Base-by-base conservation (phyloP, 2,797 vertebrate genomes). In the Neosalanx taihuensis region DNA sequence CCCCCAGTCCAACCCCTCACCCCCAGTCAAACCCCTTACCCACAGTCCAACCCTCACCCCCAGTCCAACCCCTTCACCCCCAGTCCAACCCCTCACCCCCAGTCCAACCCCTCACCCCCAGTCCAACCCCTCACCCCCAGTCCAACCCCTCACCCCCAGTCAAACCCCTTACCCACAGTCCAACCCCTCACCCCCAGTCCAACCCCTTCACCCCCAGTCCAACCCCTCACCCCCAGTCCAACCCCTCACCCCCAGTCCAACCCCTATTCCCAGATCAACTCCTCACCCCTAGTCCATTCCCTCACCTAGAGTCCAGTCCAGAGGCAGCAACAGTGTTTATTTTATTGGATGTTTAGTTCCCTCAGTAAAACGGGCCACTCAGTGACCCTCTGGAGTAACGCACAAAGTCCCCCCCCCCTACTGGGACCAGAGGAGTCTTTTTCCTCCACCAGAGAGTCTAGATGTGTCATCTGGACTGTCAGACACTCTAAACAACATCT, bases 401-500 rank as follows among this genome's bases (percentile, higher is more conserved):
- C 67, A 80, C 76, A 82, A 76, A 70, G 69, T 72, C 67, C 57
- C 59, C 33, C 84, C 56, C 68, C 69, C 67, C 68, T 83, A 84
- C 71, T 87, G 88, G 92, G 93, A 93, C 92, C 91, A 92, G 79
- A 12, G 73, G 87, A 84, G 86, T 88, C 88, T 87, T 84, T 89
- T 89, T 86, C 88, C 87, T 84, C 86, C 85, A 83, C 89, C 87
- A 85, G 91, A 86, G 87, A 89, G 90, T 90, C 88, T 89, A 88
- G 89, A 91, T 90, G 89, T 92, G 89, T 93, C 92, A 93, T 93
- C 90, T 89, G 91, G 92, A 89, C 91, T 90, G 91, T 91, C 90
- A 89, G 83, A 89, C 85, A 87, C 78, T 93, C 87, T 93, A 94
- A 93, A 92, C 91, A 94, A 89, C 90, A 93, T 92, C 86, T 91